These are phyloP conservation scores for Bos javanicus DNA, from an alignment of 2,113 vertebrate species.

Conservation along the genomic window DNA sequence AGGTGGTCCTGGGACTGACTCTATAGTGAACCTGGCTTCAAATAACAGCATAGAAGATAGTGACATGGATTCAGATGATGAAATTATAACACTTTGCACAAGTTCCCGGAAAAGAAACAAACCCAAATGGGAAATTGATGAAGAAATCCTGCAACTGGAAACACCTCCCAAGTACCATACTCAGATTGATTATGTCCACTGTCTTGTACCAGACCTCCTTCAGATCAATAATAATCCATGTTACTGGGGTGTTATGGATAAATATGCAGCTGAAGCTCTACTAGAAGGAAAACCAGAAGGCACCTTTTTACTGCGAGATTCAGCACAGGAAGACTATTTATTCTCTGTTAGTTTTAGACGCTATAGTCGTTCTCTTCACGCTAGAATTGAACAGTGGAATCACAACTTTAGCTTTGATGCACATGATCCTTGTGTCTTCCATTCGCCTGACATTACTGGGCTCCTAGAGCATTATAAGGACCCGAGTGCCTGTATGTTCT, in stretches of 20 bases:
- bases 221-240: conserved; percentile 97
- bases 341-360: conserved; percentile 98
- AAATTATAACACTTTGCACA: conserved; percentile 79
- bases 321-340: conserved; percentile 96
- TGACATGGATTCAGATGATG: conserved; percentile 88
- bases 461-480: conserved; percentile 96
- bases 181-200: conserved; percentile 88
- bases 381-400: conserved; percentile 96
- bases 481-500: conserved; percentile 96
- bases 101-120: conserved; percentile 85
- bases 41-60: conserved; percentile 86
- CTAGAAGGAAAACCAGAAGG: conserved; percentile 97
- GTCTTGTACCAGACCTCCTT: conserved; percentile 95
- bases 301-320: conserved; percentile 94
- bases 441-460: conserved; percentile 92
- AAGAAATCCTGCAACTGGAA: conserved; percentile 80
- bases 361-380: conserved; percentile 96
- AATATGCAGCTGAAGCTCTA: conserved; percentile 94
- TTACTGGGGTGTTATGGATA: conserved; percentile 98
- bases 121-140: conserved; percentile 85
- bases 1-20: conserved; percentile 56
- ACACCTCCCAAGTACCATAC: conserved; percentile 84
- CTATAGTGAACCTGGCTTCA: conserved; percentile 59
- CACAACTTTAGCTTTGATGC: conserved; percentile 98
- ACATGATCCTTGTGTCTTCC: conserved; percentile 96